These are phyloP conservation scores for Lepus townsendii DNA, from an alignment of 2,797 vertebrate species.

Conservation along the genomic window DNA sequence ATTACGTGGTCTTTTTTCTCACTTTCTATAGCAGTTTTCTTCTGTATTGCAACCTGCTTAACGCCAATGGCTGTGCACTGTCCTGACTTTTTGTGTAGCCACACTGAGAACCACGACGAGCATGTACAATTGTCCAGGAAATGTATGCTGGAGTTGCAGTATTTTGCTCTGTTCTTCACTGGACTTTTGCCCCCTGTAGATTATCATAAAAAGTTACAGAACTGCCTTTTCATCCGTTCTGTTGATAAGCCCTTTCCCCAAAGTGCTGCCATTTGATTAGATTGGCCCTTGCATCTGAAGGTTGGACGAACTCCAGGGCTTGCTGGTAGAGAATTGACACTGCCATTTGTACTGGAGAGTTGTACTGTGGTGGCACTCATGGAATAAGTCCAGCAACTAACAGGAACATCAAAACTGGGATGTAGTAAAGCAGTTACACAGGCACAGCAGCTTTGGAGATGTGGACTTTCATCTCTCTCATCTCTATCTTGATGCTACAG, in stretches of 20 bases:
- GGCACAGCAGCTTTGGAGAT: slow-evolving; percentile 43
- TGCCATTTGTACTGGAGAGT: slow-evolving; percentile 39
- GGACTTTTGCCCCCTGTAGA: slow-evolving; percentile 58
- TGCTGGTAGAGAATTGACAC: slow-evolving; percentile 61
- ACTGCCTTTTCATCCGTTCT: slow-evolving; percentile 45
- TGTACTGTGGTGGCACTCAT: slow-evolving; percentile 22
- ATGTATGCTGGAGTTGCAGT: not conserved
- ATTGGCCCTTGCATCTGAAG: slow-evolving; percentile 54
- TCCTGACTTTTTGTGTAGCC: not conserved
- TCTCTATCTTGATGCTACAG: not conserved
- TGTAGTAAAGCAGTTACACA: slow-evolving; percentile 62
- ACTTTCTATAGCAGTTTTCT: not conserved
- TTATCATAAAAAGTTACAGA: slow-evolving; percentile 63
- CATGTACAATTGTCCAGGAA: not conserved
- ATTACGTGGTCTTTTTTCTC: not conserved
- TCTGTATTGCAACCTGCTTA: not conserved
- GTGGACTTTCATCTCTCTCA: slow-evolving; percentile 49
- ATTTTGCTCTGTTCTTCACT: not conserved
- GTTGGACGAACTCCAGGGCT: slow-evolving; percentile 61
- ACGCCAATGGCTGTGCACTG: not conserved
- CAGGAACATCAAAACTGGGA: slow-evolving; percentile 52
- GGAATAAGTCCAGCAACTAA: slow-evolving; percentile 64
- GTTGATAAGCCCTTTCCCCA: slow-evolving; percentile 52
- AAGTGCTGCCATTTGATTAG: slow-evolving; percentile 70
- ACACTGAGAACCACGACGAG: not conserved